phyloP scores from a whole-genome alignment of 2,113 vertebrate genomes.

The Peromyscus polionotus region DNA sequence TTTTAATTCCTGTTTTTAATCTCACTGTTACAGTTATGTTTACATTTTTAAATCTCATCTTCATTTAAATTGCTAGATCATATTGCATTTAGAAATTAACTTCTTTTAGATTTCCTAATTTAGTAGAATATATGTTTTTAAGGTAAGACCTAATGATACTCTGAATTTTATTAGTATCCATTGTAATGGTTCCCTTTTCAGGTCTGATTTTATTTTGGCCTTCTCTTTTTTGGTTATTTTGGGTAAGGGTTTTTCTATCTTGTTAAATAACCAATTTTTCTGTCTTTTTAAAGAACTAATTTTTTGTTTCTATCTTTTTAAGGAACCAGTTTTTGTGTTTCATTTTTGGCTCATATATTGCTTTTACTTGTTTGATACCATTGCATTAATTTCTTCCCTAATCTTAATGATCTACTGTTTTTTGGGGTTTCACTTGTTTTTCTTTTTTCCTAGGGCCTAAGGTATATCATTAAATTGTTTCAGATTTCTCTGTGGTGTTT shows the following conservation, averaged over 20 bases:
- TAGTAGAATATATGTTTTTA: neutral
- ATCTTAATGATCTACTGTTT: neutral
- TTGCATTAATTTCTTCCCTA: neutral
- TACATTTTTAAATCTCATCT: neutral
- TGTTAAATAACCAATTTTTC: neutral
- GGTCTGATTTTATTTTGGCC: neutral
- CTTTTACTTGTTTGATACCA: neutral
- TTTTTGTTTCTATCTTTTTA: neutral
- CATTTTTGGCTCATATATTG: neutral
- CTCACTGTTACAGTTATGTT: neutral
- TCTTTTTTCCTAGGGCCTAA: neutral
- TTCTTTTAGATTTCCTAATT: neutral
- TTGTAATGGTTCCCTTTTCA: neutral
- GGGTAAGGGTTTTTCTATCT: neutral
- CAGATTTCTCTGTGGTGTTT: neutral
- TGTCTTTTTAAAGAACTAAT: neutral
- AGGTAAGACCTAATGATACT: neutral
- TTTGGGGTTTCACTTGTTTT: neutral
- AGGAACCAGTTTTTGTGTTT: neutral
- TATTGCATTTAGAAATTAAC: neutral
- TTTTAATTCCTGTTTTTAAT: neutral
- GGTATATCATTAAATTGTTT: neutral
- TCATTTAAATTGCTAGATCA: neutral
- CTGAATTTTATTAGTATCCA: neutral
- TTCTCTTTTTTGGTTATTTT: neutral